Evolutionary conservation across 2,797 vertebrate genomes (phyloP).

Genomic region (Acanthurus tractus): DNA sequence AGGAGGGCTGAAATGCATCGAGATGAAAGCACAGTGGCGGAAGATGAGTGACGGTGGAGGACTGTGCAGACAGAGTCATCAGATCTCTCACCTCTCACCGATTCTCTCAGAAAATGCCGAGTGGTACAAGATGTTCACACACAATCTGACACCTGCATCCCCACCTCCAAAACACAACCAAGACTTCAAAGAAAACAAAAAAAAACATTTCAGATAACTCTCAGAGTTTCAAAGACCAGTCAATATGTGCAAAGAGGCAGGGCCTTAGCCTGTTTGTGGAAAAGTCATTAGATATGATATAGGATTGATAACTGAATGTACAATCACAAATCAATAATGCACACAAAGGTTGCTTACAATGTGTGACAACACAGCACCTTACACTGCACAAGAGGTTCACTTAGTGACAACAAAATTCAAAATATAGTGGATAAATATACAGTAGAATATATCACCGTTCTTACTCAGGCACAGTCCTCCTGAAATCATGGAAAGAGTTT

Average conservation of each 20-base stretch:
- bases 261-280: slow-evolving; percentile 63
- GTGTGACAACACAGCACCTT: slow-evolving; percentile 83
- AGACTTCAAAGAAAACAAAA: slow-evolving; percentile 35
- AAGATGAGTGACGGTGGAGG: slow-evolving; percentile 53
- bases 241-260: slow-evolving; percentile 81
- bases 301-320: slow-evolving; percentile 65
- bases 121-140: not conserved
- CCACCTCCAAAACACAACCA: slow-evolving; percentile 25
- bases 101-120: slow-evolving; percentile 24
- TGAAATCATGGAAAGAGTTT: slow-evolving; percentile 57
- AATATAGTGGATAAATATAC: slow-evolving; percentile 79
- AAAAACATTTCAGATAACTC: slow-evolving; percentile 35
- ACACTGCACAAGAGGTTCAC: slow-evolving; percentile 84
- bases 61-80: slow-evolving; percentile 47
- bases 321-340: slow-evolving; percentile 79
- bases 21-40: slow-evolving; percentile 38
- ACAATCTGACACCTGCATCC: slow-evolving; percentile 53
- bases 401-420: slow-evolving; percentile 80
- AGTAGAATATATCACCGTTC: slow-evolving; percentile 74
- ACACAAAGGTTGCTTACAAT: slow-evolving; percentile 77
- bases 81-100: slow-evolving; percentile 41
- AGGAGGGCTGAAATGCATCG: slow-evolving; percentile 52
- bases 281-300: slow-evolving; percentile 56
- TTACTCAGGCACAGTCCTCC: slow-evolving; percentile 82
- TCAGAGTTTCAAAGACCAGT: slow-evolving; percentile 52